Conservation (phyloP, 2,113 vertebrate species). For the Chloropsis hardwickii region DNA sequence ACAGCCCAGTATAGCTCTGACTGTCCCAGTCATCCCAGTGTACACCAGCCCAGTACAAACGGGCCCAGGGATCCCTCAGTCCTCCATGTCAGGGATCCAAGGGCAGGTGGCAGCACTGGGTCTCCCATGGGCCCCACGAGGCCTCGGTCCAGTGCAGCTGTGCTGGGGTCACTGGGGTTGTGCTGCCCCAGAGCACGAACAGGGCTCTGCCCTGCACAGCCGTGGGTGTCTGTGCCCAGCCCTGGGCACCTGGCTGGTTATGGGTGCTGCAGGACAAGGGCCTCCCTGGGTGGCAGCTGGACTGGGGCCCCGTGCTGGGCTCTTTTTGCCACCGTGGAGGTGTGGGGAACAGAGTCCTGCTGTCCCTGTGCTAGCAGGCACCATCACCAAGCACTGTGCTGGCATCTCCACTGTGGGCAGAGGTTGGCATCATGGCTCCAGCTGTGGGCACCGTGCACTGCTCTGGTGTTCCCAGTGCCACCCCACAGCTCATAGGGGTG, state of each 20-base stretch:
- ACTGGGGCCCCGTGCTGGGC: accelerated
- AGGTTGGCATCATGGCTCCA: neutral
- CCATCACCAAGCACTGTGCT: neutral
- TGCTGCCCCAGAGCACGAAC: accelerated
- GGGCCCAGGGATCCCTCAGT: neutral
- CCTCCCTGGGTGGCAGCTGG: neutral
- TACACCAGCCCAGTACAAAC: neutral
- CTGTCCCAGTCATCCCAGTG: too few relatives aligned
- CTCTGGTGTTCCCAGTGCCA: neutral
- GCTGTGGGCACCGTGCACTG: neutral
- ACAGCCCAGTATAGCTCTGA: neutral
- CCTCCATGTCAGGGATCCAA: accelerated
- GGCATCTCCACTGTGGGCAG: accelerated
- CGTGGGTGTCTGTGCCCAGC: neutral
- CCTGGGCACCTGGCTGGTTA: accelerated
- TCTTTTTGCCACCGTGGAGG: neutral
- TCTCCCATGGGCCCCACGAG: accelerated
- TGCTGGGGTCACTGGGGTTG: neutral
- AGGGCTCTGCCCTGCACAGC: neutral
- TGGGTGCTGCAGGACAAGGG: neutral
- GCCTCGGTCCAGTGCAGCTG: neutral
- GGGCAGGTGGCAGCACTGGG: neutral
- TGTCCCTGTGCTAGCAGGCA: neutral
- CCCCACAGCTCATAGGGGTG: neutral
- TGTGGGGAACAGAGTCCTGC: neutral